Evolutionary conservation across 2,797 vertebrate genomes (phyloP), one percentile per base, ranked within the genome.

Genomic region (Sebastes jordani): DNA sequence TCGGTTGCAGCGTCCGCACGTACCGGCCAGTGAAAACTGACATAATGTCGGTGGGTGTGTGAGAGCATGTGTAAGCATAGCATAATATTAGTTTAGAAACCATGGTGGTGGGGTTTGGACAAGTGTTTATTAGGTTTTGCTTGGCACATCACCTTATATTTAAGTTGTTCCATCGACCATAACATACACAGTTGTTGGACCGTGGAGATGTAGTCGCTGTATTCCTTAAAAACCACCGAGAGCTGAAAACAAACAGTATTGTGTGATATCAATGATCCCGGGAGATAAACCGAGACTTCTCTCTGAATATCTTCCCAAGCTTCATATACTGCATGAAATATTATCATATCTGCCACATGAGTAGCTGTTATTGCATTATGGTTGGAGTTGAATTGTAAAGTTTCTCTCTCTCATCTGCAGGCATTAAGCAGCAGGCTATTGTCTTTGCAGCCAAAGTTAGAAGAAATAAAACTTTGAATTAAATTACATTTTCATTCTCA

Each of bases 31-130:
- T 87, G 89, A 83, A 76, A 88, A 86, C 89, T 93, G 87, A 92
- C 92, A 89, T 88, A 81, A 89, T 83, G 86, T 90, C 88, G 84
- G 77, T 72, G 74, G 16, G 49, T 16, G 82, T 84, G 79, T 6
- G 69, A 80, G 86, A 82, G 73, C 69, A 66, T 85, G 72, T 92
- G 92, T 90, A 91, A 91, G 83, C 81, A 82, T 85, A 80, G 70
- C 91, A 91, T 89, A 95, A 93, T 93, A 91, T 94, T 92, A 91
- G 88, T 89, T 93, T 86, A 93, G 90, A 93, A 93, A 87, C 75
- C 29, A 65, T 42, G 74, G 83, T 72, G 86, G 90, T 88, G 65
- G 72, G 81, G 67, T 91, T 90, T 84, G 88, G 82, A 91, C 87
- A 85, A 85, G 76, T 92, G 82, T 94, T 94, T 90, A 84, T 93